Conservation (phyloP, 2,888 invertebrate genomes). For the Gastrophysa polygoni region DNA sequence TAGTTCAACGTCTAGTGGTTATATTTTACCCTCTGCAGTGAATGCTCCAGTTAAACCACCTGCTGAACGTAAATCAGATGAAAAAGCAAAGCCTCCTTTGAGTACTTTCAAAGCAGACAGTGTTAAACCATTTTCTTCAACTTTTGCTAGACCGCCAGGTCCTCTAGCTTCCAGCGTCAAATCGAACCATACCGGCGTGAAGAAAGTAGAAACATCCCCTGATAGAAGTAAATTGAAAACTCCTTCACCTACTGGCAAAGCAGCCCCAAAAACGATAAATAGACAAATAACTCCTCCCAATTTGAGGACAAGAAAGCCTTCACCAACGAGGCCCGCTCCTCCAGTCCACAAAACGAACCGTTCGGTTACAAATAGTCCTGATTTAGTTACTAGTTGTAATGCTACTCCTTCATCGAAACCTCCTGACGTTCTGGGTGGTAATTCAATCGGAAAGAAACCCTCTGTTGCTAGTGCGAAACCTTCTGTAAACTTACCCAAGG, state of each 20-base stretch:
- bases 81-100: conserved; percentile 38
- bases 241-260: conserved; percentile 36
- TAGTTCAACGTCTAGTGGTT: conserved; percentile 72
- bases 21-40: conserved; percentile 73
- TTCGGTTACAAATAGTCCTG: conserved; percentile 67
- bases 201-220: conserved; percentile 36
- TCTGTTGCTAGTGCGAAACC: conserved; percentile 51
- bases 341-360: conserved; percentile 46
- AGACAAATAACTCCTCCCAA: conserved; percentile 59
- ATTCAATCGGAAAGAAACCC: conserved; percentile 47
- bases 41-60: conserved; percentile 64
- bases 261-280: conserved; percentile 38
- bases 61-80: conserved; percentile 20
- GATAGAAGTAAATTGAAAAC: conserved; percentile 35
- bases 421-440: conserved; percentile 66
- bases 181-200: conserved; percentile 24
- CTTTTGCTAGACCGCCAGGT: conserved; percentile 43
- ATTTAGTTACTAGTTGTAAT: conserved; percentile 73
- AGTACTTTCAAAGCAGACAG: conserved; percentile 47
- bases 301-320: conserved; percentile 56
- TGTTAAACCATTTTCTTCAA: conserved; percentile 41
- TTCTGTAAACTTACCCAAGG: conserved; percentile 53
- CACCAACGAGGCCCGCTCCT: conserved; percentile 46
- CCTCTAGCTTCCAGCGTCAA: conserved; percentile 38
- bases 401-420: conserved; percentile 62